These are phyloP conservation scores for Quadroppia sp. DNA, from an alignment of 2,888 invertebrate genomes.

Conservation along the genomic window DNA sequence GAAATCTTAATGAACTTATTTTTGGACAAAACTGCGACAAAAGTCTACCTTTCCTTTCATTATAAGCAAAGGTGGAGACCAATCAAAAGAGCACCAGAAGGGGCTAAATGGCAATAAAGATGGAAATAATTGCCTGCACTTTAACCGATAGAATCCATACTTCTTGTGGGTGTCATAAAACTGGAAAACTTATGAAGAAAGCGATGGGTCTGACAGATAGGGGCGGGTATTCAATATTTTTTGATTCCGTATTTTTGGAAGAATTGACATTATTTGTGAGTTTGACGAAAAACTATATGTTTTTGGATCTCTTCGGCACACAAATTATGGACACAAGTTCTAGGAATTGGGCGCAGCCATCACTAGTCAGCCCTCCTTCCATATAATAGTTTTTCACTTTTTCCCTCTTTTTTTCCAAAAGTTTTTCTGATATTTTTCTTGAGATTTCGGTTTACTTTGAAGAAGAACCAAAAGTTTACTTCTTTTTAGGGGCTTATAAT, in stretches of 20 bases:
- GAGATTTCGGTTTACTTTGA: background rate
- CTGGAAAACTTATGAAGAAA: background rate
- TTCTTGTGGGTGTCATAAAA: slow-evolving; percentile 25
- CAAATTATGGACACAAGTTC: slow-evolving; percentile 28
- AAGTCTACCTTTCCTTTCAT: background rate
- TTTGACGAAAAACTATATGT: slow-evolving; percentile 18
- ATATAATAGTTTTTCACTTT: slow-evolving; percentile 4
- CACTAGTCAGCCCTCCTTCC: background rate
- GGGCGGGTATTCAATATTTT: background rate
- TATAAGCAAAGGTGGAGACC: background rate
- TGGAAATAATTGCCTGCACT: background rate
- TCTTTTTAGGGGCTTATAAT: slow-evolving; percentile 15
- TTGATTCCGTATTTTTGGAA: background rate
- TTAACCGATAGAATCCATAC: background rate
- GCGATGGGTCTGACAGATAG: background rate
- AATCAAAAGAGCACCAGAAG: background rate
- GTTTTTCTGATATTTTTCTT: slow-evolving; percentile 1
- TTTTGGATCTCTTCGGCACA: background rate
- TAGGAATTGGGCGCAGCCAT: slow-evolving; percentile 21
- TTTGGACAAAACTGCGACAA: background rate
- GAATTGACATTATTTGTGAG: slow-evolving; percentile 12
- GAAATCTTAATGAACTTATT: slow-evolving; percentile 23
- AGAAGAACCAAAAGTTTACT: slow-evolving; percentile 5
- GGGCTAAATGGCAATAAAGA: slow-evolving; percentile 30
- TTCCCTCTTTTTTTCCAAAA: background rate